Evolutionary conservation across 2,797 vertebrate species (phyloP), one percentile per base, ranked within the genome.

Genomic region (Lepilemur ruficaudatus): DNA sequence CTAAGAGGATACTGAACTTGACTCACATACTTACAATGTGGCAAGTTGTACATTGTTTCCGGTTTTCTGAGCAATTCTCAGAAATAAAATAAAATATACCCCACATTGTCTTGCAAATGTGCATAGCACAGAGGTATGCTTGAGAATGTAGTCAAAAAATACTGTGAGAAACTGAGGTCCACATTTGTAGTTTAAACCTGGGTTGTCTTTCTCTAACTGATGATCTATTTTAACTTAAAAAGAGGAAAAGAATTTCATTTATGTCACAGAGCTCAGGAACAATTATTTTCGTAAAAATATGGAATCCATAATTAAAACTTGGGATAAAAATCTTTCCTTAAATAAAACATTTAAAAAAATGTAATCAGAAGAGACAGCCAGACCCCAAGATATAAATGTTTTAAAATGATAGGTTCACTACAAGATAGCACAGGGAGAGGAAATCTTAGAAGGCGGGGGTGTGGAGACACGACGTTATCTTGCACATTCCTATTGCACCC

Each of bases 1-100:
- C 94, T 92, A 96, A 97, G 91, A 94, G 97, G 95, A 97, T 90
- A 78, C 67, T 96, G 96, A 97, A 97, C 94, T 97, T 94, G 89
- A 95, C 69, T 95, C 92, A 82, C 83, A 84, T 93, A 81, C 63
- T 96, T 93, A 63, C 75, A 87, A 84, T 85, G 43, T 89, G 48
- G 22, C 52, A 90, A 97, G 72, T 93, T 95, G 6, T 59, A 78
- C 92, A 55, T 94, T 79, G 38, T 79, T 92, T 89, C 55, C 80
- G 50, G 55, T 84, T 82, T 48, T 91, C 59, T 96, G 83, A 84
- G 50, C 6, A 95, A 80, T 84, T 63, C 15, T 79, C 91, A 61
- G 59, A 63, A 22, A 43, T 48, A 84, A 94, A 87, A 57, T 94
- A 87, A 72, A 88, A 55, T 43, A 23, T 43, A 89, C 43, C 22